Conservation (phyloP, 1,140 invertebrate species). For the Mercenaria mercenaria region DNA sequence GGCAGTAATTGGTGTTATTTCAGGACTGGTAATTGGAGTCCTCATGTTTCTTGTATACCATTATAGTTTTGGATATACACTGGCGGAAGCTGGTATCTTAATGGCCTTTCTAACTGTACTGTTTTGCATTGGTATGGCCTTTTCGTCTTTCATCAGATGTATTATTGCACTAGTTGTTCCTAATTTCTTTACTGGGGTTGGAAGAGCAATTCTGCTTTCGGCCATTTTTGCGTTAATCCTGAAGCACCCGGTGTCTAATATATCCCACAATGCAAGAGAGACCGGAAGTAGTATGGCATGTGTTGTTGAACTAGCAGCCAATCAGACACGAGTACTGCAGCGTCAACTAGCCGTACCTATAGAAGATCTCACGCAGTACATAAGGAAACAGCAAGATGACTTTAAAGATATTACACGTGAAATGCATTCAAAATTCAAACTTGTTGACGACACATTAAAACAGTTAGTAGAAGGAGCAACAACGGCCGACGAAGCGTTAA, state of each 20-base stretch:
- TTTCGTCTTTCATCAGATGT: constrained; percentile 29
- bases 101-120: not conserved
- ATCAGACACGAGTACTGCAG: constrained; percentile 39
- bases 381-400: constrained; percentile 20
- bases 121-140: constrained; percentile 23
- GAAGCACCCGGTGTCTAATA: constrained; percentile 19
- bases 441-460: not conserved
- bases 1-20: constrained; percentile 25
- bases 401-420: not conserved
- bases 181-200: constrained; percentile 44
- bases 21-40: constrained; percentile 12
- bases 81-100: constrained; percentile 36
- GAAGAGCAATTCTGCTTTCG: constrained; percentile 37
- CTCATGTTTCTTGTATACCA: constrained; percentile 23
- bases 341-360: not conserved
- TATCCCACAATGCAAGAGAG: constrained; percentile 27
- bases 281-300: constrained; percentile 57
- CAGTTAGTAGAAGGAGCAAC: not conserved
- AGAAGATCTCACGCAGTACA: constrained; percentile 5
- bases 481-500: not conserved
- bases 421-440: not conserved
- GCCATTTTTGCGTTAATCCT: constrained; percentile 56
- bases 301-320: constrained; percentile 45
- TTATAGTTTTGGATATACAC: constrained; percentile 39
- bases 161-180: constrained; percentile 41